Percentiles rank a stretch among this genome's conserved stretches.
Conservation (phyloP, 2,888 invertebrate species). For the Matsumyia berberina region DNA sequence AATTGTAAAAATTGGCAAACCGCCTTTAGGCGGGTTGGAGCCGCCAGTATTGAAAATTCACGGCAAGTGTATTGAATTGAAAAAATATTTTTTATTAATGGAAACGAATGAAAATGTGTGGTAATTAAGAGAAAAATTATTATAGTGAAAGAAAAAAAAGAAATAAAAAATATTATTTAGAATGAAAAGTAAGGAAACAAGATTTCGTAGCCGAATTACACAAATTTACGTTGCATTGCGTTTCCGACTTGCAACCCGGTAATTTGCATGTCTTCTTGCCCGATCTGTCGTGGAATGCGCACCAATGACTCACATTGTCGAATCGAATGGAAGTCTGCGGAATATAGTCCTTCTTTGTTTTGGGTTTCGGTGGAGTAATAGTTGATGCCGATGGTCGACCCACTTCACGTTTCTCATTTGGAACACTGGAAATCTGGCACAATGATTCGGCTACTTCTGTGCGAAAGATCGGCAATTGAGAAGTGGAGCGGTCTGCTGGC, state of each 20-base stretch:
- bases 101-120: too few relatives aligned
- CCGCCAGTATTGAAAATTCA: too few relatives aligned
- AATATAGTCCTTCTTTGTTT: background rate
- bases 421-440: background rate
- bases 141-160: too few relatives aligned
- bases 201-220: too few relatives aligned
- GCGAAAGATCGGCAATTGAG: background rate
- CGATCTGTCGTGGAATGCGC: background rate
- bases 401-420: background rate
- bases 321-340: background rate
- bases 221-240: too few relatives aligned
- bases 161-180: too few relatives aligned
- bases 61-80: too few relatives aligned
- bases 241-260: background rate
- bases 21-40: too few relatives aligned
- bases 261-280: constrained; percentile 8
- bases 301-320: background rate
- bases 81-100: too few relatives aligned
- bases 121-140: too few relatives aligned
- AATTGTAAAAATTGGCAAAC: too few relatives aligned
- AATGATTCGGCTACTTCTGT: background rate
- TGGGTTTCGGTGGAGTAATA: background rate
- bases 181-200: too few relatives aligned
- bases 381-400: constrained; percentile 5
- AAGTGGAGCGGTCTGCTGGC: background rate